phyloP scores from a whole-genome alignment of 1,140 invertebrate species.

The Zaprionus nigranus region DNA sequence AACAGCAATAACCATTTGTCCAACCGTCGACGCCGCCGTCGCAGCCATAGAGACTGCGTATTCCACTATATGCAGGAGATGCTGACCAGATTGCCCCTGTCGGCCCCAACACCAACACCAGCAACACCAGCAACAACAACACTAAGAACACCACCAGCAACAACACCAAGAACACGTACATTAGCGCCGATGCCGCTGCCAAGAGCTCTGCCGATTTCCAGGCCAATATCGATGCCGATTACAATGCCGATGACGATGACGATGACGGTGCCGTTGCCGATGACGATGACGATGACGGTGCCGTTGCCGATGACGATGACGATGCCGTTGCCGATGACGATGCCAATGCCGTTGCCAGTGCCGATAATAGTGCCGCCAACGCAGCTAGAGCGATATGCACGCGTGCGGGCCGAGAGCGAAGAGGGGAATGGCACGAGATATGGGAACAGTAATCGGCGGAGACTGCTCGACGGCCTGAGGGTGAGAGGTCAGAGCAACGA shows the following conservation, averaged over 20 bases:
- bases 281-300: neutral
- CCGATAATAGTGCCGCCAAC: neutral
- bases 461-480: neutral
- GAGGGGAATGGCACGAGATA: neutral
- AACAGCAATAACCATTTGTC: neutral
- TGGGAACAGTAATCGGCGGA: neutral
- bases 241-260: slow-evolving; percentile 14
- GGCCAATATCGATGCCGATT: slow-evolving; percentile 5
- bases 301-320: slow-evolving; percentile 1
- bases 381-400: neutral
- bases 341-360: neutral
- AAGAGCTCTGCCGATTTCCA: neutral
- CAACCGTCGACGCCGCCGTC: slow-evolving; percentile 3
- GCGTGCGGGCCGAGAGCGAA: neutral
- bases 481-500: neutral
- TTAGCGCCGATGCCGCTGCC: neutral
- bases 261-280: neutral
- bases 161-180: neutral
- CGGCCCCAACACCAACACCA: neutral
- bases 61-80: slow-evolving; percentile 24
- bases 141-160: neutral
- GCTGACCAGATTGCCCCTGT: slow-evolving; percentile 9
- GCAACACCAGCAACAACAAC: neutral
- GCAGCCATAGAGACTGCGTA: slow-evolving; percentile 18
- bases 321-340: neutral